Conservation (phyloP, 2,113 vertebrate species). For the Xenus cinereus region DNA sequence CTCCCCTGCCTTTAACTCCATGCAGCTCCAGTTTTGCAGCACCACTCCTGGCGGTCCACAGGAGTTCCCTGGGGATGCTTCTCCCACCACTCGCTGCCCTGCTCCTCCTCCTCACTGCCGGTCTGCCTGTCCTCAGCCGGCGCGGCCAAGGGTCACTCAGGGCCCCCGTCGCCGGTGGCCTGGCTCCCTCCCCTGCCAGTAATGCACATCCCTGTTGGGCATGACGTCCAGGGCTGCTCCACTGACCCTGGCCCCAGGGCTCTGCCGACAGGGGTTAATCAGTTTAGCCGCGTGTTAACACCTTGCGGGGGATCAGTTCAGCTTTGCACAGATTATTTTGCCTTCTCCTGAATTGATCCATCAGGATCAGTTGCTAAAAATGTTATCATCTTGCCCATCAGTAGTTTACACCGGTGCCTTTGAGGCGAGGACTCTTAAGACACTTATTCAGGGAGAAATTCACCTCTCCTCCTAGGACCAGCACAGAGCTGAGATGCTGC, state of each 20-base stretch:
- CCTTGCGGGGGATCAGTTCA: slow-evolving; percentile 51
- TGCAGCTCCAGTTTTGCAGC: background rate
- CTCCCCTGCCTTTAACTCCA: accelerated
- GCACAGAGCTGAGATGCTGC: background rate
- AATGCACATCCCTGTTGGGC: background rate
- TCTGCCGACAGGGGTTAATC: background rate
- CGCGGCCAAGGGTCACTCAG: accelerated
- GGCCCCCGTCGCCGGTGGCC: background rate
- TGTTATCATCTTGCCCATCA: slow-evolving; percentile 35
- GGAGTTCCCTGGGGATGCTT: background rate
- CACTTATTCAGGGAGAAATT: slow-evolving; percentile 66
- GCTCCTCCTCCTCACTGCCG: background rate
- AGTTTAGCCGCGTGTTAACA: slow-evolving; percentile 42
- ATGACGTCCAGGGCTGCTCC: background rate
- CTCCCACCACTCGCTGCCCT: accelerated
- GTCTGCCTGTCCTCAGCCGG: background rate
- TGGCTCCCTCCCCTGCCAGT: background rate
- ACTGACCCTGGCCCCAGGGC: background rate
- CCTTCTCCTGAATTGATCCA: slow-evolving; percentile 52
- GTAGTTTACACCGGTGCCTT: slow-evolving; percentile 53
- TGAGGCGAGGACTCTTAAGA: slow-evolving; percentile 61
- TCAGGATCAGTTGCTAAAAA: slow-evolving; percentile 62
- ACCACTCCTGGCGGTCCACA: background rate
- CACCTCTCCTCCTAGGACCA: slow-evolving; percentile 42
- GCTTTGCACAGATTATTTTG: slow-evolving; percentile 67